phyloP scores from a whole-genome alignment of 2,888 invertebrate species.

The Trisateles emortualis region DNA sequence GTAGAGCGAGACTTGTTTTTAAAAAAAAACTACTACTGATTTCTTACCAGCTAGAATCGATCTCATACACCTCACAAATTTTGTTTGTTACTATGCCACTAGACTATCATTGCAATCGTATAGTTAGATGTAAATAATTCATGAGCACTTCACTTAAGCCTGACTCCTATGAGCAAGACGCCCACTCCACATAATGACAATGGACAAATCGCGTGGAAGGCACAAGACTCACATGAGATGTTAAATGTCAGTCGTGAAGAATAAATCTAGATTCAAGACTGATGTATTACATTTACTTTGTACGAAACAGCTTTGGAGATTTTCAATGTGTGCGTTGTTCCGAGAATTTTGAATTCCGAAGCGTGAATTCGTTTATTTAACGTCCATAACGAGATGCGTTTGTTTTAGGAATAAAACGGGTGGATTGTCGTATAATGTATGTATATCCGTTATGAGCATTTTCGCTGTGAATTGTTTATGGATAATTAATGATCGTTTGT shows the following conservation, averaged over 20 bases:
- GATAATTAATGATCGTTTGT: slow-evolving; percentile 8
- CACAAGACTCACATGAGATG: slow-evolving; percentile 62
- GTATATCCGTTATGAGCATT: slow-evolving; percentile 32
- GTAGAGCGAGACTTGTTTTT: too few relatives aligned
- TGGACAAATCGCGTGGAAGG: slow-evolving; percentile 69
- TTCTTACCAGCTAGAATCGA: too few relatives aligned
- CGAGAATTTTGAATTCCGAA: slow-evolving; percentile 48
- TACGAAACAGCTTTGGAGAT: slow-evolving; percentile 49
- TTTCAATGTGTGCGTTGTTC: slow-evolving; percentile 40
- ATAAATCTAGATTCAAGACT: slow-evolving; percentile 62
- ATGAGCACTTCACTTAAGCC: slow-evolving; percentile 73
- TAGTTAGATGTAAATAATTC: slow-evolving; percentile 71
- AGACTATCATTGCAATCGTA: too few relatives aligned
- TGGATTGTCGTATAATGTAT: slow-evolving; percentile 18
- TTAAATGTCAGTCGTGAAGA: slow-evolving; percentile 64
- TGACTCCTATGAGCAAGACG: slow-evolving; percentile 51
- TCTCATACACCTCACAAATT: too few relatives aligned
- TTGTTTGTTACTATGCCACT: too few relatives aligned
- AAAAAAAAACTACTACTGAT: too few relatives aligned
- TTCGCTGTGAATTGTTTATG: slow-evolving; percentile 9
- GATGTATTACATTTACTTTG: slow-evolving; percentile 53
- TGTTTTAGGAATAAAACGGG: slow-evolving; percentile 37
- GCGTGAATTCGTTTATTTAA: slow-evolving; percentile 43
- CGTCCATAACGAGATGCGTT: slow-evolving; percentile 22
- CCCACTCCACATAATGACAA: slow-evolving; percentile 65